phyloP scores from a whole-genome alignment of 2,113 vertebrate species.

The Callocephalon fimbriatum region DNA sequence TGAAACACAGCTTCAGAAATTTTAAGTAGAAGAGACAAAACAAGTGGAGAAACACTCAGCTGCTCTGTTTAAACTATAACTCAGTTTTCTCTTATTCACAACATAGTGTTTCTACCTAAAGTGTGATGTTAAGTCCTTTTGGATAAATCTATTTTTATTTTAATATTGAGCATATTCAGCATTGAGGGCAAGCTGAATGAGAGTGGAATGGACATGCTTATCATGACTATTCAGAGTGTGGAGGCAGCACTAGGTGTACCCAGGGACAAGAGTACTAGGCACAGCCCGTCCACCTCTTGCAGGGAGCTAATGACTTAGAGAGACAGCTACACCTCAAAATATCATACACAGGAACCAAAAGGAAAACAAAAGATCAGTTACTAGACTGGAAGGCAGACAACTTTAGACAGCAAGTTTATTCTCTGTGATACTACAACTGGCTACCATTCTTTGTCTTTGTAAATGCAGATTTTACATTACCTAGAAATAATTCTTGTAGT shows the following conservation, averaged over 20 bases:
- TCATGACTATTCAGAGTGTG: rapidly evolving
- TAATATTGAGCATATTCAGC: not conserved
- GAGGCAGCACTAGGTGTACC: not conserved
- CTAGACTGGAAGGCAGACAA: not conserved
- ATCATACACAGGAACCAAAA: not conserved
- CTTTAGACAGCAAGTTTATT: not conserved
- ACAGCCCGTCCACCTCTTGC: not conserved
- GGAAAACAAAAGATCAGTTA: not conserved
- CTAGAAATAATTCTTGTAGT: not conserved
- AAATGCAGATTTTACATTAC: not conserved
- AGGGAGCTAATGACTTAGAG: not conserved
- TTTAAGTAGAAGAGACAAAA: not conserved
- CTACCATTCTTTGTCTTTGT: not conserved
- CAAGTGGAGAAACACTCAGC: not conserved
- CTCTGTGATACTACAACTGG: not conserved
- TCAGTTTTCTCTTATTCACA: not conserved
- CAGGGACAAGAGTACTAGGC: rapidly evolving
- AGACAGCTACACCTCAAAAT: not conserved
- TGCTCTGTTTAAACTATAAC: not conserved
- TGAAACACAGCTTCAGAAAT: not conserved
- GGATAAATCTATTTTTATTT: not conserved
- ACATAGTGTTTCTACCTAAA: not conserved
- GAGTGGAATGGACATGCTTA: not conserved
- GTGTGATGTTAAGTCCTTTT: not conserved
- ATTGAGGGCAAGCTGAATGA: not conserved